Evolutionary conservation across 1,140 invertebrate genomes (phyloP).

Genomic region (Drosophila obscura): DNA sequence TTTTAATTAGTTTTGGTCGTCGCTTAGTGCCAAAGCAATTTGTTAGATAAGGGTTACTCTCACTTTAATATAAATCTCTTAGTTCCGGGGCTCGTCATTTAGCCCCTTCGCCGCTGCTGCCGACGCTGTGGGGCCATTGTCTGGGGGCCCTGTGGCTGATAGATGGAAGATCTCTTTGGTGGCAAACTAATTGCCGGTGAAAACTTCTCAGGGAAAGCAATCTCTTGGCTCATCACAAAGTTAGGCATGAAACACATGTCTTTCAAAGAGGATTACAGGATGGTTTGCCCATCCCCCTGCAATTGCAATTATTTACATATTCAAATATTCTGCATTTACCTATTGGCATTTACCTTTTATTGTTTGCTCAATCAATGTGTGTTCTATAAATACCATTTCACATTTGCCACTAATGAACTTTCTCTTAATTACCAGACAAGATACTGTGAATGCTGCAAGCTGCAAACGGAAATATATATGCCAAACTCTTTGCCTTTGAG

Average conservation of each 20-base stretch:
- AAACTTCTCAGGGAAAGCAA: not conserved
- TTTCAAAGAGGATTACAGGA: too few species aligned
- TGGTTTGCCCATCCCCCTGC: too few species aligned
- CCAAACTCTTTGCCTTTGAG: constrained; percentile 3
- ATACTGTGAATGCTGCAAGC: not conserved
- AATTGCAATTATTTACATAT: too few species aligned
- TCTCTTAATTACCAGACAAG: constrained; percentile 18
- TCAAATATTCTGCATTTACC: constrained; percentile 1
- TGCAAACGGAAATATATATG: constrained; percentile 17
- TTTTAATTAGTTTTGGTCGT: constrained; percentile 60
- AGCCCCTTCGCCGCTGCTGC: not conserved
- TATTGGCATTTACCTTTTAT: constrained; percentile 7
- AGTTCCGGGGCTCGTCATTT: constrained; percentile 2
- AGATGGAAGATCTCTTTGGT: too few species aligned
- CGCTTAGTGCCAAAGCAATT: constrained; percentile 53
- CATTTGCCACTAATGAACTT: constrained; percentile 31
- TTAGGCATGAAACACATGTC: too few species aligned
- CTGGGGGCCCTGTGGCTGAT: too few species aligned
- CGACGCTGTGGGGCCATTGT: too few species aligned
- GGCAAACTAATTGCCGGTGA: constrained; percentile 15
- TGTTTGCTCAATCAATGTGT: constrained; percentile 24
- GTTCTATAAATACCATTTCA: not conserved
- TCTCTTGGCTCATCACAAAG: too few species aligned
- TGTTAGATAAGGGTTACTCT: constrained; percentile 40
- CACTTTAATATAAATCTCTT: constrained; percentile 36